Evolutionary conservation across 2,113 vertebrate species (phyloP).

Genomic region (Rafetus swinhoei): DNA sequence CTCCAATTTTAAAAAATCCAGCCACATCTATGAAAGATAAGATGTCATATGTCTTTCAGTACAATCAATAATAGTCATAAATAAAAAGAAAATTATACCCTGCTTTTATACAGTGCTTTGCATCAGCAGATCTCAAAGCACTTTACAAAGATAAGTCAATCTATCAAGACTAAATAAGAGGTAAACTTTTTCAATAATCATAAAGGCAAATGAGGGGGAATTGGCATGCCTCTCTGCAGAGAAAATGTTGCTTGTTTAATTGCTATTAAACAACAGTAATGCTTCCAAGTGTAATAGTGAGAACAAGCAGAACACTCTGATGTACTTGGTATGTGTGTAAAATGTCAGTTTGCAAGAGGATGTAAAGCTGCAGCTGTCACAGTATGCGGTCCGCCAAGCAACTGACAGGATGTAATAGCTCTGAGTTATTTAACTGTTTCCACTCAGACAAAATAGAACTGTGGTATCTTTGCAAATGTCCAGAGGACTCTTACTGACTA

Average conservation of each 20-base stretch:
- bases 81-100: not conserved
- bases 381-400: conserved; percentile 54
- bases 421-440: conserved; percentile 70
- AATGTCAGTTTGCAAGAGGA: conserved; percentile 67
- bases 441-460: not conserved
- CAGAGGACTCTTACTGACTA: conserved; percentile 9
- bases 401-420: conserved; percentile 56
- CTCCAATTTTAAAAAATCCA: not conserved
- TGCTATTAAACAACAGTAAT: conserved; percentile 53
- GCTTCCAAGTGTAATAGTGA: conserved; percentile 39
- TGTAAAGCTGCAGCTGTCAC: conserved; percentile 50
- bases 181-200: conserved; percentile 34
- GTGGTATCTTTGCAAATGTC: conserved; percentile 41
- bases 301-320: conserved; percentile 53
- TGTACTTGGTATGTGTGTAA: conserved; percentile 40
- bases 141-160: not conserved
- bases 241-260: conserved; percentile 65
- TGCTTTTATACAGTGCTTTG: not conserved
- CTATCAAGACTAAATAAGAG: conserved; percentile 24
- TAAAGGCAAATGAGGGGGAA: conserved; percentile 21
- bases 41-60: not conserved
- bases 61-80: not conserved
- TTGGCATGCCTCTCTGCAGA: conserved; percentile 20
- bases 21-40: not conserved
- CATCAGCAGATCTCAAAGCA: not conserved